Base-by-base conservation (phyloP, 1,140 invertebrate species). In the Saxidomus purpurata region DNA sequence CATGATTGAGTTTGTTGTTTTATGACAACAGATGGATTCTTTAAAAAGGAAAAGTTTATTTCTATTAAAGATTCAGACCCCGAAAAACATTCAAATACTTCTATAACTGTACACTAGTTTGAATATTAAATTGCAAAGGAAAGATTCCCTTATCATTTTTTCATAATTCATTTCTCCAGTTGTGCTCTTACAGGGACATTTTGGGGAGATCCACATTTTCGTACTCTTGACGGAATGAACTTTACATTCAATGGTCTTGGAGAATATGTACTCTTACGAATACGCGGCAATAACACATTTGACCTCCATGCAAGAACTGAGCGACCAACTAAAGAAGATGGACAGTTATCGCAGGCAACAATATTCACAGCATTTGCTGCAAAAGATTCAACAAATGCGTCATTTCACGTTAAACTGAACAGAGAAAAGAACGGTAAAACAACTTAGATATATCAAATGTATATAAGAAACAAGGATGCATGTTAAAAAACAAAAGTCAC, bases 181-280 rank as follows among this genome's bases (percentile, higher is more conserved):
- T n/a, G n/a, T n/a, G n/a, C n/a, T n/a, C n/a, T n/a, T n/a, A n/a
- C 1, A 90, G 89, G 79, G 19, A 43, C 79, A 13, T 79, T 88
- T 40, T 90, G 85, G 79, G 99, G 99, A 0, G 98, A 99, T 96
- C 98, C 98, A 0, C 99, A 99, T 94, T 96, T 99, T 69, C 97
- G 98, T 15, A 99, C 98, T 0, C 99, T 99, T 92, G 98, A 99
- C 95, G 97, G 97, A 85, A 94, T 97, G 11, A 97, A 97, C 47
- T 99, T 99, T 93, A 99, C 98, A 0, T 99, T 99, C 95, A 99
- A 99, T 93, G 99, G 98, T 2, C 98, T 98, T 96, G 99, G 99
- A 91, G 99, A 99, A 96, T 99, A 98, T 92, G 98, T 98, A 0
- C 95, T 99, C 17, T 31, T 87, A 9, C 22, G 22, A n/a, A 22